Base-by-base conservation (phyloP, 2,888 invertebrate genomes). In the Willowsia nigromaculata region DNA sequence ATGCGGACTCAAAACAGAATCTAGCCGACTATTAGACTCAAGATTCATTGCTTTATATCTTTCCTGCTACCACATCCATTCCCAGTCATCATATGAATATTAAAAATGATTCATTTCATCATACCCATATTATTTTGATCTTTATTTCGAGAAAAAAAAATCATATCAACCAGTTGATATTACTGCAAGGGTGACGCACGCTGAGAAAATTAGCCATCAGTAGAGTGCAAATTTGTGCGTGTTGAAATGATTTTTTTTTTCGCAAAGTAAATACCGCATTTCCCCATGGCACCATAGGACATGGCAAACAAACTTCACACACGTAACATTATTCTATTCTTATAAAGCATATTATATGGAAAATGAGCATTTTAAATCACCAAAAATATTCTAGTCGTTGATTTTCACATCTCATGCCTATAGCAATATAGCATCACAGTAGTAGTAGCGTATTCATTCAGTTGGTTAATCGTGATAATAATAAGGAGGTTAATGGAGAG, bases 401-500 rank as follows among this genome's bases (percentile, higher is more conserved):
- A 37, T 74, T 85, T 74, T 40, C 7, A 74, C 74, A 47, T 62
- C 85, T 40, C 18, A 76, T 85, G 40, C 27, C 25, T 76, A 33
- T 59, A 59, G 22, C 56, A 78, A 53, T 7, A 78, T 9, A 65
- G n/a, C 15, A 62, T 6, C 11, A 40, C 13, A 30, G 27, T 37
- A 47, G 27, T 7, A 47, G 37, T 30, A 18, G 18, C 7, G 53
- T 80, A 62, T 27, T 74, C 83, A 62, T 37, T 65, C 65, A 65
- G 78, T 68, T 80, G 80, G 80, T 50, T 80, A 81, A 81, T 82
- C 56, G 59, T 47, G 74, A 82, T 82, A 87, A 87, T 83, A 65
- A 43, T 83, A 65, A 71, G 56, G 83, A 83, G 88, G 83, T 83
- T 83, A 88, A 83, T 88, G 76, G 30, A 65, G 53, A 76, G 76